These are phyloP conservation scores for Hoplostethus atlanticus DNA, from an alignment of 2,797 vertebrate genomes.

Conservation along the genomic window DNA sequence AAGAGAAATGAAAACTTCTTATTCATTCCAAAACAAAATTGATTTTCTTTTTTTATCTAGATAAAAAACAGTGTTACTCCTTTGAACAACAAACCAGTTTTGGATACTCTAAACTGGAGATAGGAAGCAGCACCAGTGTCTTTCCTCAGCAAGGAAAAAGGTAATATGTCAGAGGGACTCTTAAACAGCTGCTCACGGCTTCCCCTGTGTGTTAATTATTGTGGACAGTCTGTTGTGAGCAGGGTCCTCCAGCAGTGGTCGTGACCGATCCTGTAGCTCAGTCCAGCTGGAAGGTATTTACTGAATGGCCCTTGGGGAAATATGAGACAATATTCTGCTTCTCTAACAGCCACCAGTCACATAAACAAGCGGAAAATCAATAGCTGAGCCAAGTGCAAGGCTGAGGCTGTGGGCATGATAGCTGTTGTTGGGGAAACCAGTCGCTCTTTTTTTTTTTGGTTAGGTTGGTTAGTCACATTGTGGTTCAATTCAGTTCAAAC, in stretches of 20 bases:
- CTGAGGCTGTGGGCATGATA: slow-evolving; percentile 35
- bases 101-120: slow-evolving; percentile 12
- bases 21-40: slow-evolving; percentile 17
- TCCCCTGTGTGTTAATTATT: slow-evolving; percentile 79
- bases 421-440: slow-evolving; percentile 23
- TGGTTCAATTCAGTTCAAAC: slow-evolving; percentile 43
- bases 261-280: slow-evolving; percentile 61
- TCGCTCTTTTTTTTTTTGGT: slow-evolving; percentile 28
- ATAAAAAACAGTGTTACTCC: slow-evolving; percentile 10
- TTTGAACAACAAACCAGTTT: slow-evolving; percentile 10
- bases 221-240: slow-evolving; percentile 69
- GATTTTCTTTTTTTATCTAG: neutral
- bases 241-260: slow-evolving; percentile 57
- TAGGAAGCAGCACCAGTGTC: slow-evolving; percentile 4
- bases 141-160: slow-evolving; percentile 26
- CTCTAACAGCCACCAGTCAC: slow-evolving; percentile 73
- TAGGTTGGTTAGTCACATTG: slow-evolving; percentile 15
- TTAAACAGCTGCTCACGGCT: slow-evolving; percentile 49
- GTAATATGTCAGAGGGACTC: slow-evolving; percentile 37
- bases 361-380: slow-evolving; percentile 78
- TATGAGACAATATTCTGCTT: slow-evolving; percentile 74
- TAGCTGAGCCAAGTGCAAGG: slow-evolving; percentile 54
- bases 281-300: slow-evolving; percentile 79
- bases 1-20: slow-evolving; percentile 40
- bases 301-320: slow-evolving; percentile 68